Percentiles rank a stretch among this genome's conserved stretches.
Conservation (phyloP, 2,113 vertebrate genomes). For the Grammomys dolichurus region DNA sequence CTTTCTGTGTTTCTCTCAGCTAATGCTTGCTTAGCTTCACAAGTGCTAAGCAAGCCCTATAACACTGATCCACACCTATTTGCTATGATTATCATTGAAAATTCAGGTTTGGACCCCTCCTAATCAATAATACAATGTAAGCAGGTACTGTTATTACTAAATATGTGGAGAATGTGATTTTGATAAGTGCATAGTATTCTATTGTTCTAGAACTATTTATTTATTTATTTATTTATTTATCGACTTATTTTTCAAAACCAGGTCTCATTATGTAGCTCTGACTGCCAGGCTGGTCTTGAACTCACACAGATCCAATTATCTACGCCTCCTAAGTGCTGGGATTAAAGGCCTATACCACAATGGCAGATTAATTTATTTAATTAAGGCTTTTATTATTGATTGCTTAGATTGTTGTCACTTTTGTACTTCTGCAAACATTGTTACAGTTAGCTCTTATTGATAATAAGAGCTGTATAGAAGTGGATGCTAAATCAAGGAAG, state of each 20-base stretch:
- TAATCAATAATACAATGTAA: not conserved
- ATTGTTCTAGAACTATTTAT: not conserved
- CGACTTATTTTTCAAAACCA: not conserved
- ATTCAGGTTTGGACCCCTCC: constrained; percentile 15
- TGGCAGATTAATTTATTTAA: not conserved
- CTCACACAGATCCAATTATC: not conserved
- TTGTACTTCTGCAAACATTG: not conserved
- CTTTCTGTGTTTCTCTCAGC: not conserved
- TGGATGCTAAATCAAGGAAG: not conserved
- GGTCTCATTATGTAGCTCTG: not conserved
- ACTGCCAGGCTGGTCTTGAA: not conserved
- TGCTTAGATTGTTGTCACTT: not conserved
- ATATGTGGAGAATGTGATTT: constrained; percentile 9
- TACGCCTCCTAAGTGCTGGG: not conserved
- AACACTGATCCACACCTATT: not conserved
- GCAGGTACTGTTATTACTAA: not conserved
- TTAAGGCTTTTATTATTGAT: not conserved
- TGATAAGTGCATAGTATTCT: not conserved
- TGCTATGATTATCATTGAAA: not conserved
- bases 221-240: not conserved
- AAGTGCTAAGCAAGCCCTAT: not conserved
- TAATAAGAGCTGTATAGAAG: not conserved
- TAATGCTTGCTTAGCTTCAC: not conserved
- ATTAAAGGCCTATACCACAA: not conserved
- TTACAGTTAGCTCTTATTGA: not conserved